Evolutionary conservation across 1,140 invertebrate genomes (phyloP), one percentile per base, ranked within the genome.

Genomic region (Ephestia elutella): DNA sequence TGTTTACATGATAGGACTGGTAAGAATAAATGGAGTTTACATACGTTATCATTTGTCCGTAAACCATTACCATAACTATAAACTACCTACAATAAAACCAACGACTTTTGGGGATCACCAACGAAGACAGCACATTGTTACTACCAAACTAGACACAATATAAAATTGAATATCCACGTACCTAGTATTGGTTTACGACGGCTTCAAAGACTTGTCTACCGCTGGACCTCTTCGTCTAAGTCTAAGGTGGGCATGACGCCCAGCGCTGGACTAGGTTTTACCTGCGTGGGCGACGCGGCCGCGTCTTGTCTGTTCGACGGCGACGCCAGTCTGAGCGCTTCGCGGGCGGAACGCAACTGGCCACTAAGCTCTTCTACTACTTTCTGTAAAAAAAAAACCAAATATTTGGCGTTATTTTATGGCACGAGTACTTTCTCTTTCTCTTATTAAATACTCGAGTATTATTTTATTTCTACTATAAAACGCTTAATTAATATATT

Each of bases 281-380:
- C 71, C 67, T 71, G 67, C 38, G 63, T 53, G 58, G 55, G 57
- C 30, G 64, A n/a, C 63, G 67, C 59, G 13, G 65, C 56, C 66
- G 44, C 70, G 60, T 49, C 59, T 11, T 63, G 54, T 28, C 54
- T 49, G 21, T 50, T 30, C 7, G 15, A 13, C 17, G 63, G 66
- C 25, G 63, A 57, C 28, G 60, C 65, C 57, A 49, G 62, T 5
- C 73, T 71, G 8, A 85, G 62, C 54, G 68, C 78, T 59, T 74
- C 77, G 55, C 74, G 86, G 20, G 76, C 84, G 35, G 63, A 64
- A 1, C 73, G 79, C 38, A 80, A 63, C 62, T 85, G 80, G 0
- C 73, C 78, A 51, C 64, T 72, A 21, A 82, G 20, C 21, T 83
- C 78, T 54, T 83, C 76, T 13, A 84, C 79, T 17, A 86, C 75